A percentile compares a stretch with the other conserved stretches of the same genome.
Evolutionary conservation across 2,797 vertebrate species (phyloP).

Genomic region (Pangasius krempfi): DNA sequence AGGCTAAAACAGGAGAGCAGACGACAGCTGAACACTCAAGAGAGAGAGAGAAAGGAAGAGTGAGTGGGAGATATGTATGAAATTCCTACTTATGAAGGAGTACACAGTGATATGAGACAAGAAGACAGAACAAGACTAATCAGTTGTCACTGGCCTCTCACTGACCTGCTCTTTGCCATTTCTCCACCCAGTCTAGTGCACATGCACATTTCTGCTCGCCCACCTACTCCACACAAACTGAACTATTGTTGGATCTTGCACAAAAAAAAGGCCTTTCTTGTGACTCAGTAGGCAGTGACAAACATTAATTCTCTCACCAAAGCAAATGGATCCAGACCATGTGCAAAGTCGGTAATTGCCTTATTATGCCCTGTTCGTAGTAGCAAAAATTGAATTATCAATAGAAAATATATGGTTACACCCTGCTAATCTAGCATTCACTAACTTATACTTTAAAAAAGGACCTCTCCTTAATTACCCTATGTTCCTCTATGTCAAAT

Average conservation of each 20-base stretch:
- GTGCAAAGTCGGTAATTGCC: neutral
- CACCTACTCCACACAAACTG: slow-evolving; percentile 27
- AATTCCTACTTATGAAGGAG: slow-evolving; percentile 42
- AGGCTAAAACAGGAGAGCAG: slow-evolving; percentile 27
- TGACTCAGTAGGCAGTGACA: slow-evolving; percentile 24
- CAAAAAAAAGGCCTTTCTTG: slow-evolving; percentile 6
- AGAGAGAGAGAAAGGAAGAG: neutral
- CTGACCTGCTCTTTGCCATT: slow-evolving; percentile 42
- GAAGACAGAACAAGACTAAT: slow-evolving; percentile 38
- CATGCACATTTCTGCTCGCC: slow-evolving; percentile 41
- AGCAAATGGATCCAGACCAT: neutral
- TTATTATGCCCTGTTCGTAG: neutral
- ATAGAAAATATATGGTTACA: neutral
- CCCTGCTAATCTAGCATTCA: too few species aligned
- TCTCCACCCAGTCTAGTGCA: slow-evolving; percentile 29
- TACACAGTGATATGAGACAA: slow-evolving; percentile 23
- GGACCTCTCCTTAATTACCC: neutral
- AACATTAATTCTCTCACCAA: slow-evolving; percentile 7
- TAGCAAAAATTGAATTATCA: neutral
- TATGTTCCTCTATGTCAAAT: neutral
- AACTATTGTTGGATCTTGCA: slow-evolving; percentile 28
- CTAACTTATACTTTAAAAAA: neutral
- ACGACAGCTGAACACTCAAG: slow-evolving; percentile 15
- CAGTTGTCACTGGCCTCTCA: slow-evolving; percentile 46
- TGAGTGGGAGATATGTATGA: slow-evolving; percentile 20